These are phyloP conservation scores for Pheosia tremula DNA, from an alignment of 2,888 invertebrate species.

Conservation along the genomic window DNA sequence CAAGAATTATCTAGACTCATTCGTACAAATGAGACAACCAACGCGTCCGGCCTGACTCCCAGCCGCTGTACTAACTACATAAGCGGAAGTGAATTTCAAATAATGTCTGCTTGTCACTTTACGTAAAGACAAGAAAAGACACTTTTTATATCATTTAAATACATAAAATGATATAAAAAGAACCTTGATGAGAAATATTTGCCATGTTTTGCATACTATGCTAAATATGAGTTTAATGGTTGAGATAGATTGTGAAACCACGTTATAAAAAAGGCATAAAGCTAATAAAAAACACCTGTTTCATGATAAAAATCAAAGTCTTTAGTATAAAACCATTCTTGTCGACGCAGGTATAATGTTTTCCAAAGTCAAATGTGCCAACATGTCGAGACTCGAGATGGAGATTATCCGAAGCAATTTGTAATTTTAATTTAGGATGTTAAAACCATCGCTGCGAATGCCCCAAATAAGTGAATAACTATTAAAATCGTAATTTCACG, in stretches of 20 bases:
- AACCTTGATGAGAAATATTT: background rate
- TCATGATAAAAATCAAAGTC: background rate
- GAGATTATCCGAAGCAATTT: constrained; percentile 29
- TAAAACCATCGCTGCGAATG: constrained; percentile 23
- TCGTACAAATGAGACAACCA: constrained; percentile 54
- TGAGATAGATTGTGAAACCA: background rate
- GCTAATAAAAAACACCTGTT: background rate
- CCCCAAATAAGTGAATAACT: constrained; percentile 39
- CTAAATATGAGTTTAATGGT: background rate
- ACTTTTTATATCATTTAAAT: background rate
- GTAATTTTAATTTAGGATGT: constrained; percentile 29
- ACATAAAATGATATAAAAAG: too few relatives aligned
- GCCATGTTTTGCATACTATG: background rate
- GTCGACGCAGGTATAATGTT: background rate
- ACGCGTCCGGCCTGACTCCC: constrained; percentile 65
- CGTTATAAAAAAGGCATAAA: background rate
- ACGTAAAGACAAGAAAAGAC: background rate
- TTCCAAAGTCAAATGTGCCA: constrained; percentile 10
- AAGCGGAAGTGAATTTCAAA: constrained; percentile 37
- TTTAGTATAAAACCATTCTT: background rate
- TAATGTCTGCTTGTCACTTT: background rate
- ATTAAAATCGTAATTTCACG: constrained; percentile 36
- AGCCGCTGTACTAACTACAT: constrained; percentile 53
- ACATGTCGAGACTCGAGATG: constrained; percentile 37
- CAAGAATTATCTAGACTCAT: constrained; percentile 52